Percentiles rank a stretch among this genome's conserved stretches.
These are phyloP conservation scores for Nephrocerus scutellatus DNA, from an alignment of 2,888 invertebrate genomes.

Conservation along the genomic window DNA sequence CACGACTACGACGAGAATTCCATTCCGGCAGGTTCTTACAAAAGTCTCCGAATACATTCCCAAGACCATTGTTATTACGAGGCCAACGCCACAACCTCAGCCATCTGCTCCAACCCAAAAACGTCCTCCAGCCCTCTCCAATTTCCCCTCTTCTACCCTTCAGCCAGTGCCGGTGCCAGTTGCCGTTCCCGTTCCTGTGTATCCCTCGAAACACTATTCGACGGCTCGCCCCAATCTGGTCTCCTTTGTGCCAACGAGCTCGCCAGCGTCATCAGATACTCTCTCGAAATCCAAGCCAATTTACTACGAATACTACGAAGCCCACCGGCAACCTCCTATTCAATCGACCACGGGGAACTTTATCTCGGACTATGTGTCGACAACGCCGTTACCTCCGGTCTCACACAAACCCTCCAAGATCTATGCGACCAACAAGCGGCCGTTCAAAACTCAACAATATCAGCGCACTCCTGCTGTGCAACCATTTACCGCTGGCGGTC, in stretches of 20 bases:
- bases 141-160: conserved; percentile 48
- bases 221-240: conserved; percentile 28
- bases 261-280: conserved; percentile 24
- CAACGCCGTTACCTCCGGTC: conserved; percentile 23
- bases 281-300: conserved; percentile 45
- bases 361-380: conserved; percentile 32
- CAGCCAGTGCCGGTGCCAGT: conserved; percentile 37
- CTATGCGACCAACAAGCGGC: conserved; percentile 30
- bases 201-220: conserved; percentile 31
- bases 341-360: conserved; percentile 27
- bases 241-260: conserved; percentile 38
- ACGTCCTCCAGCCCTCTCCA: conserved; percentile 50
- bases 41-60: conserved; percentile 33
- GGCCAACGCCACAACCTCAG: conserved; percentile 60
- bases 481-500: conserved; percentile 18
- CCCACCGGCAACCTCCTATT: conserved; percentile 37
- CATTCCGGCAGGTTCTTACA: conserved; percentile 33
- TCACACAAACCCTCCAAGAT: conserved; percentile 27
- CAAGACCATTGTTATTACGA: conserved; percentile 31
- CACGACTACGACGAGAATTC: conserved; percentile 17
- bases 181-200: conserved; percentile 37
- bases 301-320: conserved; percentile 47
- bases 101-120: conserved; percentile 28
- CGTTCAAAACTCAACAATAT: conserved; percentile 27
- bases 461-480: conserved; percentile 22